Base-by-base conservation (phyloP, 2,113 vertebrate species). In the Tetrao urogallus region DNA sequence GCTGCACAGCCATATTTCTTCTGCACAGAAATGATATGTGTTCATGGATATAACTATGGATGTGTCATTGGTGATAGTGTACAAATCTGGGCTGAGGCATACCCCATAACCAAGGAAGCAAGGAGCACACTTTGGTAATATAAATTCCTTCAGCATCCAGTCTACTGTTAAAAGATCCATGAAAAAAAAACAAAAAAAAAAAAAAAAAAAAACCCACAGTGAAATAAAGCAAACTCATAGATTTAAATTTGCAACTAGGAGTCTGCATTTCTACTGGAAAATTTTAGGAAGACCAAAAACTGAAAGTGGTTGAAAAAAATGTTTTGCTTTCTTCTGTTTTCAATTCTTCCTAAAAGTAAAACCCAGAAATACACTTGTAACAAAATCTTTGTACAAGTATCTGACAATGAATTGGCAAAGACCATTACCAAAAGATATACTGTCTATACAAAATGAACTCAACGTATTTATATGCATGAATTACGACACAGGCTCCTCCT, bases 21-120 rank as follows among this genome's bases (percentile, higher is more conserved):
- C 61, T 64, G 1, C 21, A 12, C 1, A 1, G 15, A 15, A 66
- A 43, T 58, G 19, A 70, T 24, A 2, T 0, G 6, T 43, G 3
- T 54, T 58, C 61, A 13, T 74, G 13, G 8, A 72, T 61, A 5
- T 15, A 36, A 47, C 2, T 12, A 17, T 52, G 54, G 38, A n/a
- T 86, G 30, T 54, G n/a, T 30, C 63, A 88, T 14, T 30, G 25
- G 28, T 47, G 32, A 47, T 8, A 56, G 11, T 2, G 8, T 56
- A 52, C 38, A 71, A 48, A 70, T 30, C 40, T 75, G 63, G 10
- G 12, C 32, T 85, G 19, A 14, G n/a, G 10, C 54, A 82, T 8
- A 20, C 1, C 11, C 7, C 2, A 12, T 36, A 63, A 34, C 7
- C 16, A 72, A 64, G 72, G 42, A 78, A 84, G 2, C 19, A 69